Evolutionary conservation across 1,140 invertebrate species (phyloP), one percentile per base, ranked within the genome.

Genomic region (Protaetia brevitarsis): DNA sequence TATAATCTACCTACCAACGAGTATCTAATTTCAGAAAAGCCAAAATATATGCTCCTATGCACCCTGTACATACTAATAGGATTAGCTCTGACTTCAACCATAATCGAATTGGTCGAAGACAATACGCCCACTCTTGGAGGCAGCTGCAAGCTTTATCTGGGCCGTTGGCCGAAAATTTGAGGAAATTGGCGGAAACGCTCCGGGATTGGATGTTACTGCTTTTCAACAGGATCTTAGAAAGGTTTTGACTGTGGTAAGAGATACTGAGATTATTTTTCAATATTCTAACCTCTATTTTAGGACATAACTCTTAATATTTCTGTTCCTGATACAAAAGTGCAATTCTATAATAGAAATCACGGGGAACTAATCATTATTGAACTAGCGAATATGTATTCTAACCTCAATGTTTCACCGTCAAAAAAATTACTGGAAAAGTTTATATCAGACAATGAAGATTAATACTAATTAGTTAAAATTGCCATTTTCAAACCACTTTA

Each of bases 1-100:
- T 45, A 16, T 45, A 7, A 1, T 4, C 16, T 19, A 8, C 5
- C 16, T 19, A 21, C 16, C 10, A 5, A 1, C 5, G 3, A 8
- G 10, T 3, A 45, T 45, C 69, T 67, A 21, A 70, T 66, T 71
- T 75, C 78, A 95, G 90, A 91, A 72, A 87, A 89, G 73, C 90
- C 90, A 26, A 89, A 90, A 69, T 95, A 95, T 77, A 93, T 96
- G 88, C 80, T 97, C 62, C 79, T 93, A 1, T 96, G 93, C 77
- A 95, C 94, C 0, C 73, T 96, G 66, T 98, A 97, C 80, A 93
- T 98, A 70, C 82, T 98, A 62, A 88, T 98, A 64, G 96, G 96
- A 3, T 82, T 98, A 77, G 94, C 95, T 1, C 78, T 98, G 41
- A 96, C 96, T 1, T 94, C 94, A 1, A 98, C 96, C 68, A 96